phyloP scores from a whole-genome alignment of 1,140 invertebrate species.

The Conopomorpha cramerella region DNA sequence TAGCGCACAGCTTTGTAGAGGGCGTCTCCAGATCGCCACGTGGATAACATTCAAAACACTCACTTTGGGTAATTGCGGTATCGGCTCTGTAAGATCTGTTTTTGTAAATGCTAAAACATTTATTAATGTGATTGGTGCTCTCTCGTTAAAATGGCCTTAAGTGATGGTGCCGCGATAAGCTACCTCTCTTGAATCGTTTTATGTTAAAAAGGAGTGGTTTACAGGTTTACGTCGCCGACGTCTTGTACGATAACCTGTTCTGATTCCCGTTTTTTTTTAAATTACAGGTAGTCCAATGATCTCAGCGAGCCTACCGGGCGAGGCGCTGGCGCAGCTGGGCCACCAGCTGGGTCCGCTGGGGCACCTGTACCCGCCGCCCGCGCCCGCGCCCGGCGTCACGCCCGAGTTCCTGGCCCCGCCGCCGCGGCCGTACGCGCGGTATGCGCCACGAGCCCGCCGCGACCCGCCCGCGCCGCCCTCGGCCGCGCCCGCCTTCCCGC shows the following conservation, averaged over 20 bases:
- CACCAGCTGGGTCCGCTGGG: constrained; percentile 34
- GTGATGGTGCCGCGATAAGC: neutral
- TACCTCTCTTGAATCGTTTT: neutral
- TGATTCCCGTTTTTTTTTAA: too few species aligned
- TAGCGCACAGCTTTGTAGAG: too few species aligned
- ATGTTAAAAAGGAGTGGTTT: neutral
- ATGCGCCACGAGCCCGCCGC: constrained; percentile 28
- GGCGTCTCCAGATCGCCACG: too few species aligned
- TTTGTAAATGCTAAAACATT: too few species aligned
- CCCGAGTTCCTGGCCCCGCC: constrained; percentile 53
- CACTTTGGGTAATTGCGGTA: too few species aligned
- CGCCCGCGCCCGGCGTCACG: constrained; percentile 30
- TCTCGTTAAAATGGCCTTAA: too few species aligned
- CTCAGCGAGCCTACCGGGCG: constrained; percentile 55
- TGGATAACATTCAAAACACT: too few species aligned
- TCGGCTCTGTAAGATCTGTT: too few species aligned
- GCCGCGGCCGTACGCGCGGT: constrained; percentile 48
- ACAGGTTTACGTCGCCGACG: neutral
- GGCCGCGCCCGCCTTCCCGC: constrained; percentile 26
- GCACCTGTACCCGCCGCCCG: constrained; percentile 39
- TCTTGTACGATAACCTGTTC: too few species aligned
- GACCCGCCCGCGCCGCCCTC: constrained; percentile 15
- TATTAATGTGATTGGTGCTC: too few species aligned
- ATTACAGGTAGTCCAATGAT: constrained; percentile 54
- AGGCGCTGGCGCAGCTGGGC: constrained; percentile 53